Base-by-base conservation (phyloP, 2,888 invertebrate species). In the Cinara cedri region DNA sequence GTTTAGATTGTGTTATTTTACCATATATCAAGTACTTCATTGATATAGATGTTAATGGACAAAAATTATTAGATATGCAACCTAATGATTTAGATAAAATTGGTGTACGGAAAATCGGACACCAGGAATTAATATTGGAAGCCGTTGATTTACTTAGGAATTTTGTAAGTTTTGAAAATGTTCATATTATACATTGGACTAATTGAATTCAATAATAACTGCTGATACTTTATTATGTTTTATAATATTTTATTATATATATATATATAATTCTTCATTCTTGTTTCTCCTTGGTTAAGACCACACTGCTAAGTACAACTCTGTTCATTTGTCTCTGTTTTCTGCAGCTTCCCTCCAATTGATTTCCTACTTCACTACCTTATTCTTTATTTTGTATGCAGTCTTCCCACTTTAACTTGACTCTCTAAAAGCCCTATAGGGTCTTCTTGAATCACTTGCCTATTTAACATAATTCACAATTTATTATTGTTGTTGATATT, bases 91-190 rank as follows among this genome's bases (percentile, higher is more conserved):
- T 98, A 82, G 93, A 95, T 85, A 91, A 93, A 85, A 88, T 97
- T 76, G 94, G 95, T 26, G 91, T 98, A 84, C 88, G 88, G 82
- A 91, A 93, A 85, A 90, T 98, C 82, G 97, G 97, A 13, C 97
- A 97, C 86, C 96, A 97, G 86, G 97, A 97, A 86, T 90, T 96
- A 75, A 90, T 98, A 82, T 88, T 98, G 65, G 96, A 97, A 86
- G 96, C 96, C 71, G 93, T 97, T 16, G 95, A 96, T 84, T 92
- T 95, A 83, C 88, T 98, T 66, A 88, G 93, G 83, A 93, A 95
- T 87, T 93, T 97, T 87, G 95, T 95, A 87, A 89, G 92, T 87
- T n/a, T 3, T 16, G n/a, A 19, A n/a, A 51, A 4, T 1, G 49
- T 26, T 26, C 51, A 19, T 46, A 24, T 4, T 6, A 66, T 34